Percentiles rank a stretch among this genome's conserved stretches.
These are phyloP conservation scores for Mirounga angustirostris DNA, from an alignment of 2,113 vertebrate species.

Conservation along the genomic window DNA sequence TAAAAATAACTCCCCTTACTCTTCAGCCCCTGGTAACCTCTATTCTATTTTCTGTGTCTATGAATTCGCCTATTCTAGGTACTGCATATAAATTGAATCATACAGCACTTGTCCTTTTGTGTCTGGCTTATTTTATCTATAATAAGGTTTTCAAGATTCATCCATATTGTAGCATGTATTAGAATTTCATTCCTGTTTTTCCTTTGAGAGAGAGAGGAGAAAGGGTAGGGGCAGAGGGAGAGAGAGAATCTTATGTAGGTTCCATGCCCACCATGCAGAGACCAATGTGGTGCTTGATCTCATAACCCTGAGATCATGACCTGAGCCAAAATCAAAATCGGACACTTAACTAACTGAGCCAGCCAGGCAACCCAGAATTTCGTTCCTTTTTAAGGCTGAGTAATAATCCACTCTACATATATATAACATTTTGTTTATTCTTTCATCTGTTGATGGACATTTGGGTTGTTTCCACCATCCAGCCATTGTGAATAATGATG, in stretches of 20 bases:
- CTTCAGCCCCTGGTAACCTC: neutral
- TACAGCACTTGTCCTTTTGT: neutral
- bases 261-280: too few relatives aligned
- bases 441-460: neutral
- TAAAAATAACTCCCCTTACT: neutral
- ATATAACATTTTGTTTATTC: neutral
- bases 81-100: neutral
- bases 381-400: neutral
- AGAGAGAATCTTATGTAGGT: too few relatives aligned
- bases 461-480: neutral
- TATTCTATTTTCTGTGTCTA: neutral
- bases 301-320: too few relatives aligned
- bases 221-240: too few relatives aligned
- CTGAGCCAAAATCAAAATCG: too few relatives aligned
- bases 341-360: too few relatives aligned
- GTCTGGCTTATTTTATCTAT: neutral
- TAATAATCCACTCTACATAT: neutral
- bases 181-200: neutral
- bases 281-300: too few relatives aligned
- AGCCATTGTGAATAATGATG: neutral
- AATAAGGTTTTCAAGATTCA: neutral
- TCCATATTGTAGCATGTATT: neutral
- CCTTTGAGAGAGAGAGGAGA: too few relatives aligned
- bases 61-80: neutral
- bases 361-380: neutral